phyloP scores from a whole-genome alignment of 2,888 invertebrate genomes.

The Drosophila macrothrix region DNA sequence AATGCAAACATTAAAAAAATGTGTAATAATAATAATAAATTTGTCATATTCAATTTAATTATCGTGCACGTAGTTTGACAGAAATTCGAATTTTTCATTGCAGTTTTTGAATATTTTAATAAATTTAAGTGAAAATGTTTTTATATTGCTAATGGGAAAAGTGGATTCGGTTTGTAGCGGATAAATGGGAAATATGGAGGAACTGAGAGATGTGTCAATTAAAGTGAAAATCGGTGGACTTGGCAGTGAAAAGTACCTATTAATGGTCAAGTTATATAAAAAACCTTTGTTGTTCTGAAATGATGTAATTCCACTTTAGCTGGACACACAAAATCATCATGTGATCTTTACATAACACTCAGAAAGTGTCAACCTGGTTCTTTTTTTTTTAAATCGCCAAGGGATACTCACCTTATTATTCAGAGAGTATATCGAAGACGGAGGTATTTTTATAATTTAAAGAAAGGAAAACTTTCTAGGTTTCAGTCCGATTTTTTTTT shows the following conservation, averaged over 20 bases:
- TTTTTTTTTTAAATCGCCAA: neutral
- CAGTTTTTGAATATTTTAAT: constrained; percentile 40
- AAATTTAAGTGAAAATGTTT: neutral
- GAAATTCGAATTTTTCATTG: constrained; percentile 56
- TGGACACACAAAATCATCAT: neutral
- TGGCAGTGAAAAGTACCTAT: neutral
- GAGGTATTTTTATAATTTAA: too few species aligned
- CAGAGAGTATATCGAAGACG: neutral
- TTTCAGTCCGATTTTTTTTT: too few species aligned
- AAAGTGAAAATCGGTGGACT: neutral
- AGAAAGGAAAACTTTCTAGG: too few species aligned
- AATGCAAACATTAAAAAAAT: constrained; percentile 5
- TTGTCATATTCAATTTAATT: constrained; percentile 68
- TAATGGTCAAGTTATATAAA: neutral
- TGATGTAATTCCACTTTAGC: neutral
- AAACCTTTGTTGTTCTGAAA: neutral
- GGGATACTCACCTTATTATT: neutral
- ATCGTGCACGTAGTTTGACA: constrained; percentile 31
- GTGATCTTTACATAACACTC: neutral
- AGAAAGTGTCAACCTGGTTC: neutral
- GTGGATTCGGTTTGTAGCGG: neutral
- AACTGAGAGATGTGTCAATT: neutral
- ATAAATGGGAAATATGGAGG: neutral
- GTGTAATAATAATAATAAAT: constrained; percentile 25
- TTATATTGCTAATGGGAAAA: neutral